Conservation (phyloP, 2,888 invertebrate species). For the Anthrax anthrax region DNA sequence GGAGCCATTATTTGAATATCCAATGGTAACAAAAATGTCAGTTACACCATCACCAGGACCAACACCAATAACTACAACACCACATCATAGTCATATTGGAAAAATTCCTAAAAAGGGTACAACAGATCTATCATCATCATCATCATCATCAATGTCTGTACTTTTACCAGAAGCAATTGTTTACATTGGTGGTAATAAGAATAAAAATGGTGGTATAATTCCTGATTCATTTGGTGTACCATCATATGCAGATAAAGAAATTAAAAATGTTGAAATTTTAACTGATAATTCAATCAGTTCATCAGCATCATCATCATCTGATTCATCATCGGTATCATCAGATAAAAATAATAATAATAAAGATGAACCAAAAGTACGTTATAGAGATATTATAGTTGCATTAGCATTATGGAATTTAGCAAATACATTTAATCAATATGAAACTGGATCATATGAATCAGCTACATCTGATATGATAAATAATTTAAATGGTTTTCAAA, state of each 20-base stretch:
- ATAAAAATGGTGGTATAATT: not conserved
- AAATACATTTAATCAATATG: slow-evolving; percentile 4
- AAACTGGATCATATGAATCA: not conserved
- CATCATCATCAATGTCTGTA: not conserved
- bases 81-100: not conserved
- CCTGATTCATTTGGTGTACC: not conserved
- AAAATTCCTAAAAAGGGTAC: not conserved
- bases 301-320: not conserved
- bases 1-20: not conserved
- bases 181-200: not conserved
- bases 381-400: not conserved
- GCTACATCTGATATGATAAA: no score
- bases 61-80: not conserved
- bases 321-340: no score
- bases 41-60: not conserved
- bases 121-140: not conserved
- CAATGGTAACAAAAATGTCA: not conserved
- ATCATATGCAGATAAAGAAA: not conserved
- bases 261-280: not conserved
- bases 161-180: not conserved
- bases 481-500: not conserved
- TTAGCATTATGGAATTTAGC: slow-evolving; percentile 6
- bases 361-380: not conserved
- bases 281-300: not conserved
- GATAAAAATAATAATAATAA: not conserved